Evolutionary conservation across 2,888 invertebrate genomes (phyloP).

Genomic region (Microplitis manilae): DNA sequence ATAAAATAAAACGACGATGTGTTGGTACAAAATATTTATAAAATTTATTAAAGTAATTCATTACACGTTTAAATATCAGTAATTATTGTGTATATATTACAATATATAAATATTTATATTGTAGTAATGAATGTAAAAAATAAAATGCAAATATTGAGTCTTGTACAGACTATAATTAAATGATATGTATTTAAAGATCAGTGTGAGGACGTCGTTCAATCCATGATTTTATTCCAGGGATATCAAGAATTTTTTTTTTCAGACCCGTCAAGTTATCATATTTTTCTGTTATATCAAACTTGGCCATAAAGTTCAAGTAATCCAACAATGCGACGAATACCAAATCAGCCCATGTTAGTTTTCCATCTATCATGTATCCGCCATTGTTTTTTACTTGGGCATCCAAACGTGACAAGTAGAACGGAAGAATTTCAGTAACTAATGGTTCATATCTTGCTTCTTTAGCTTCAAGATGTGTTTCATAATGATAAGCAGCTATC

Average conservation of each 20-base stretch:
- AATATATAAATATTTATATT: neutral
- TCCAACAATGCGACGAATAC: constrained; percentile 76
- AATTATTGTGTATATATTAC: neutral
- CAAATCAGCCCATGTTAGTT: constrained; percentile 79
- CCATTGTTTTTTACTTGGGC: constrained; percentile 75
- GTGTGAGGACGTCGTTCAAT: constrained; percentile 76
- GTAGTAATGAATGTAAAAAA: neutral
- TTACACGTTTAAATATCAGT: neutral
- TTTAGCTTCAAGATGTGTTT: constrained; percentile 73
- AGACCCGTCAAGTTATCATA: constrained; percentile 76
- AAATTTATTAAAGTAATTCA: neutral
- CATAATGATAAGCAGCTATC: constrained; percentile 73
- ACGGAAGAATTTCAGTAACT: constrained; percentile 75
- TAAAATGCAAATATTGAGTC: neutral
- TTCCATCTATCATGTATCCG: constrained; percentile 73
- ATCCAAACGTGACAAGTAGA: constrained; percentile 75
- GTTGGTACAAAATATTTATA: neutral
- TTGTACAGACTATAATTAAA: neutral
- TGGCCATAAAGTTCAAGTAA: constrained; percentile 76
- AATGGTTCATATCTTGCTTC: constrained; percentile 72
- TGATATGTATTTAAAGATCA: constrained; percentile 14
- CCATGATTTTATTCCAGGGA: constrained; percentile 79
- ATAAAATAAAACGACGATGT: neutral
- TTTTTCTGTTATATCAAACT: constrained; percentile 74
- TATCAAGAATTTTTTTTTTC: constrained; percentile 73